Evolutionary conservation across 2,797 vertebrate genomes (phyloP).

Genomic region (Taenioides sp.): DNA sequence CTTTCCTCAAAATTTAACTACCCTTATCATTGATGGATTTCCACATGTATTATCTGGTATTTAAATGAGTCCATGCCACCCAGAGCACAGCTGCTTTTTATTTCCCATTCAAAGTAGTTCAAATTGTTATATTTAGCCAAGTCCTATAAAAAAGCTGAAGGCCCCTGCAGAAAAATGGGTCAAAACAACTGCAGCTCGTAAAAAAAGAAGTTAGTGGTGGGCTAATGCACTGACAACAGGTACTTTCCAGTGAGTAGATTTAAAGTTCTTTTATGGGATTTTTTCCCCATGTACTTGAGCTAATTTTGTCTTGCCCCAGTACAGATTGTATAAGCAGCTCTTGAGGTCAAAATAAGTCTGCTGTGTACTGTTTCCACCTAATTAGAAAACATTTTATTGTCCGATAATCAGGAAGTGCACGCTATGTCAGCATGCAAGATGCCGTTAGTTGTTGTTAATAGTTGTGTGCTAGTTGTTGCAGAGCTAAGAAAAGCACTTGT

Average conservation of each 20-base stretch:
- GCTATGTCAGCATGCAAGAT: too few species aligned
- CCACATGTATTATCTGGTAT: not conserved
- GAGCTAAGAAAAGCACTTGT: too few species aligned
- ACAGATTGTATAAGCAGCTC: too few species aligned
- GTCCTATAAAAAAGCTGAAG: constrained; percentile 10
- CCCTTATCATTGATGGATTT: not conserved
- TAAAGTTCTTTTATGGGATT: not conserved
- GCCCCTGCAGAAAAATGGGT: constrained; percentile 14
- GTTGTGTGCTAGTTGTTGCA: too few species aligned
- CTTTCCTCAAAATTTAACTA: too few species aligned
- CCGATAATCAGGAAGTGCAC: too few species aligned
- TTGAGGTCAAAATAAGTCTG: too few species aligned
- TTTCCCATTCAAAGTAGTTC: constrained; percentile 5
- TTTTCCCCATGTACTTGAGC: not conserved
- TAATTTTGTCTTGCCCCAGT: too few species aligned
- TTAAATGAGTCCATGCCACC: not conserved
- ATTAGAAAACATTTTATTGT: too few species aligned
- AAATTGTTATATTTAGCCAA: constrained; percentile 13
- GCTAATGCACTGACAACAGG: constrained; percentile 5
- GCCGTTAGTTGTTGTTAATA: too few species aligned
- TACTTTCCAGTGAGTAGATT: not conserved
- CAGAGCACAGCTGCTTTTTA: constrained; percentile 8
- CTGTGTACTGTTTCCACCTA: too few species aligned
- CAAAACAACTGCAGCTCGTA: constrained; percentile 22
- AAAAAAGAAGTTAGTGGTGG: not conserved